Percentiles rank a stretch among this genome's conserved stretches.
Conservation (phyloP, 2,797 vertebrate species). For the Spinus pinus region DNA sequence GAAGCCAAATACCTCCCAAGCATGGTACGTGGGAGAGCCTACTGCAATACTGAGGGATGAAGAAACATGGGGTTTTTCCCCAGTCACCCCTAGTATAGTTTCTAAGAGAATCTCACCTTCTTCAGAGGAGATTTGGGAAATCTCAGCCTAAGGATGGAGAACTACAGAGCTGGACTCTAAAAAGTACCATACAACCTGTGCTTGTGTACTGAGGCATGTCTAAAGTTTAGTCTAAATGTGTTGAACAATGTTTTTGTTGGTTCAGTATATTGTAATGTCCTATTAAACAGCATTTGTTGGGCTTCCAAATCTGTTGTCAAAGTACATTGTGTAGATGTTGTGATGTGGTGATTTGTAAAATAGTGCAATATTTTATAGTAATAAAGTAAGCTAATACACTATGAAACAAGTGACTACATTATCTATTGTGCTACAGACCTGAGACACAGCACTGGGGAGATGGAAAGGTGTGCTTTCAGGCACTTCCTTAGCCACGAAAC, state of each 20-base stretch:
- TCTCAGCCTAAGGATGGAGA: not conserved
- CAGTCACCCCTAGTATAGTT: not conserved
- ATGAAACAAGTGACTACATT: conserved; percentile 65
- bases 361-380: conserved; percentile 62
- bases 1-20: not conserved
- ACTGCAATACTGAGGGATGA: not conserved
- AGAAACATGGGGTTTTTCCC: not conserved
- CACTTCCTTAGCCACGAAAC: not conserved
- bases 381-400: conserved; percentile 65
- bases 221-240: conserved; percentile 52
- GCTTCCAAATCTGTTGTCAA: conserved; percentile 54
- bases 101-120: not conserved
- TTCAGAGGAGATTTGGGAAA: not conserved
- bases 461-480: not conserved
- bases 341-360: conserved; percentile 58
- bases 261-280: conserved; percentile 61
- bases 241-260: conserved; percentile 50
- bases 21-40: not conserved
- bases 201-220: conserved; percentile 43
- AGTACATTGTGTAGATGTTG: conserved; percentile 49
- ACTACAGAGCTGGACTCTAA: not conserved
- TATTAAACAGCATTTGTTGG: conserved; percentile 51
- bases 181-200: not conserved
- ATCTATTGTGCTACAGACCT: conserved; percentile 55
- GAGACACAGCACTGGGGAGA: conserved; percentile 5